Conservation (phyloP, 2,797 vertebrate species). For the Ptychobarbus kaznakovi region DNA sequence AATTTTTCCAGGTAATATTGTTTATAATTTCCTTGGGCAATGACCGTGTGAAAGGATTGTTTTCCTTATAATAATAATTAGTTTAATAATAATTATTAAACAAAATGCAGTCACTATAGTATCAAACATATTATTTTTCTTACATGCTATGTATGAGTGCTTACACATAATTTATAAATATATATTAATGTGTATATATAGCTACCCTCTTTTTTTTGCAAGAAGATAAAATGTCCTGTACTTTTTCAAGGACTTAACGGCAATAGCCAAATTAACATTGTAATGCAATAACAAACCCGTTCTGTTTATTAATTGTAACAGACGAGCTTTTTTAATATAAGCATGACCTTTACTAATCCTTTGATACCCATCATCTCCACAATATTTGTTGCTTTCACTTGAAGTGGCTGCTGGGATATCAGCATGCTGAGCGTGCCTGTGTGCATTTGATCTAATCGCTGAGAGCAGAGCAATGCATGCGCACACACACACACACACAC, state of each 20-base stretch:
- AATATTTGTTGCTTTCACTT: slow-evolving; percentile 34
- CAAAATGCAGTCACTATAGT: not conserved
- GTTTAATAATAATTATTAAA: not conserved
- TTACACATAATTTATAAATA: not conserved
- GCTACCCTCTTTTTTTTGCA: not conserved
- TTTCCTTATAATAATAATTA: not conserved
- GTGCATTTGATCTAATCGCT: slow-evolving; percentile 27
- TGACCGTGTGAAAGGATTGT: not conserved
- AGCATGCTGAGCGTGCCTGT: slow-evolving; percentile 20
- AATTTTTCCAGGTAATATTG: not conserved
- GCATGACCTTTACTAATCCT: slow-evolving; percentile 21
- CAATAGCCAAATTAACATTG: not conserved
- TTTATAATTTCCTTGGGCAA: not conserved
- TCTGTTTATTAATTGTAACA: slow-evolving; percentile 3
- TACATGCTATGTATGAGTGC: not conserved
- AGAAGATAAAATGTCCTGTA: not conserved
- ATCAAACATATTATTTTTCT: not conserved
- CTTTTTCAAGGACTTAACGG: not conserved
- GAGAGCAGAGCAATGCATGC: not conserved
- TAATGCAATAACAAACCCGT: slow-evolving; percentile 9
- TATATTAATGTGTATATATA: not conserved
- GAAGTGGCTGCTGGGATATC: slow-evolving; percentile 30
- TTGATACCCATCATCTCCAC: slow-evolving; percentile 21
- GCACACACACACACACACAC: not conserved
- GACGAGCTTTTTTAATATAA: slow-evolving; percentile 5